Evolutionary conservation across 2,797 vertebrate genomes (phyloP), one percentile per base, ranked within the genome.

Genomic region (Dromococcyx pavoninus): DNA sequence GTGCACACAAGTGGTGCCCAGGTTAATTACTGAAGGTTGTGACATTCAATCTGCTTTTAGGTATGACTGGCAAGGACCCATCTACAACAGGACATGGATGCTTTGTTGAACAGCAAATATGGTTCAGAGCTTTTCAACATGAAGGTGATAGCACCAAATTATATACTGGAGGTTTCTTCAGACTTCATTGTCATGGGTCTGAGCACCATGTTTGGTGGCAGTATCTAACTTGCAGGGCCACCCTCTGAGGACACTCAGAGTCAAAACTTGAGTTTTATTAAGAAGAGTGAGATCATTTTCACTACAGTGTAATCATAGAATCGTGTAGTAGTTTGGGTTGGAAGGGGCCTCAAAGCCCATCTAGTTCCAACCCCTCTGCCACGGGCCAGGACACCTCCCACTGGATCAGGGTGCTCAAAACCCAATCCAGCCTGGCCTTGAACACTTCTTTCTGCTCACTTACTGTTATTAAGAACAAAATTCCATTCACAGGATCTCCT

Each of bases 401-500:
- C 21, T 46, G 10, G 46, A 22, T 17, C 46, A 46, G 46, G 19
- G 9, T 22, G 46, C 46, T 46, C 46, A 22, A 46, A 17, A 21
- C 19, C 46, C 46, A 46, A 46, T 46, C 46, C 46, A 46, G 46
- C 19, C 46, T 46, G 46, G 46, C 46, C 46, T 11, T 46, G 19
- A 46, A 8, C 46, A 23, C 46, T 46, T 18, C 24, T 50, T 89
- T 41, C 41, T 74, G 50, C 53, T 91, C 18, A 5, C 30, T 82
- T 82, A 9, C 16, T 77, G 39, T 69, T 72, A 37, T 56, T 85
- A 88, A 79, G 48, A 82, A 27, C 64, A 79, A 85, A 92, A 67
- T 32, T 70, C 91, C 33, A 67, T 82, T 94, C 67, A 60, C 28
- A 73, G 56, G 8, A 91, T 74, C 0, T 0, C 33, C 41, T 85